Conservation (phyloP, 1,140 invertebrate genomes). For the Dendroctonus ponderosae region DNA sequence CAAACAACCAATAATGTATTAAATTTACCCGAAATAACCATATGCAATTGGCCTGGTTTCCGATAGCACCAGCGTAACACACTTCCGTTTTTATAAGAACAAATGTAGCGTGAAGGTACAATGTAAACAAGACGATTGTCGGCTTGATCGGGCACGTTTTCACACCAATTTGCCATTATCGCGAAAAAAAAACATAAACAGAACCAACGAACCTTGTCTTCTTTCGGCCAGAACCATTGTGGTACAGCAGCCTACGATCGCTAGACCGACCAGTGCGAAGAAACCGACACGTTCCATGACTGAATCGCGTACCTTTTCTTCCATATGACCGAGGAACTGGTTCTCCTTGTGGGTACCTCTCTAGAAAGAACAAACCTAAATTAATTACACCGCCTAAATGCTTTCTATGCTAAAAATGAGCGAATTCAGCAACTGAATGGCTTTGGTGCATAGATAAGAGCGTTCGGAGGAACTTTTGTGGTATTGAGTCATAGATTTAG, state of each 20-base stretch:
- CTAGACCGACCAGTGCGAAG: constrained; percentile 9
- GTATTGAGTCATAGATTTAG: no score
- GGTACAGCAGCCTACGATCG: constrained; percentile 6
- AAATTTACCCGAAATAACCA: neutral
- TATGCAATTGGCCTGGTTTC: neutral
- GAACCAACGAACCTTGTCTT: constrained; percentile 21
- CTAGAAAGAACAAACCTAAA: no score
- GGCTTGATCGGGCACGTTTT: neutral
- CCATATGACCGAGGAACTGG: neutral
- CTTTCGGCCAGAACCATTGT: constrained; percentile 12
- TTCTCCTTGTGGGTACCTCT: no score
- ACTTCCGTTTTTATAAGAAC: neutral
- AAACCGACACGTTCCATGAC: constrained; percentile 26
- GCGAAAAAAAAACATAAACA: constrained; percentile 10
- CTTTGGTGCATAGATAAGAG: no score
- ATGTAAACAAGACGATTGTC: neutral
- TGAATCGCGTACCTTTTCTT: constrained; percentile 17
- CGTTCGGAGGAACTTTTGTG: no score
- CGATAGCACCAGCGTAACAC: neutral
- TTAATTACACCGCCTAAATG: no score
- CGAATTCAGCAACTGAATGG: no score
- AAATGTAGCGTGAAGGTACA: neutral
- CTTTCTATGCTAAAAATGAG: no score
- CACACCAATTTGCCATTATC: constrained; percentile 3
- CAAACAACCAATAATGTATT: neutral